Conservation (phyloP, 2,113 vertebrate genomes). For the Phoxinus phoxinus region DNA sequence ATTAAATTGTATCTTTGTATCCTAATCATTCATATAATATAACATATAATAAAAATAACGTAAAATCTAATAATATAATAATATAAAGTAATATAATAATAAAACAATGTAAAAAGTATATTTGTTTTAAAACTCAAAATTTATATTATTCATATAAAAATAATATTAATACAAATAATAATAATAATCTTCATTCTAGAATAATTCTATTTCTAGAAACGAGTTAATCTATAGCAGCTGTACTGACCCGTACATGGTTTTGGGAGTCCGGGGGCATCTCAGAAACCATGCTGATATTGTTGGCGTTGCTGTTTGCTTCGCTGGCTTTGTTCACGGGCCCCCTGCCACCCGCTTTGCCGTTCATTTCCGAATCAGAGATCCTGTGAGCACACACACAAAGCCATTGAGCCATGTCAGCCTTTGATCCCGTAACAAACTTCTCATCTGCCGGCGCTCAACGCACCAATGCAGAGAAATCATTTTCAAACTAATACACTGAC, state of each 20-base stretch:
- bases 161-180: not conserved
- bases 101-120: not conserved
- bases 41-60: not conserved
- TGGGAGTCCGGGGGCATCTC: conserved; percentile 77
- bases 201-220: not conserved
- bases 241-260: conserved; percentile 80
- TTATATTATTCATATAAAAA: not conserved
- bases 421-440: not conserved
- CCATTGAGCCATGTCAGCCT: conserved; percentile 22
- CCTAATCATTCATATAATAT: not conserved
- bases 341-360: conserved; percentile 79
- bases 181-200: not conserved
- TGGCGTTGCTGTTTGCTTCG: conserved; percentile 76
- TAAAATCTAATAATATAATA: no score
- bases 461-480: conserved; percentile 10
- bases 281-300: conserved; percentile 84
- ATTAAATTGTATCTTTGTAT: not conserved
- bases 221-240: not conserved
- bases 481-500: conserved; percentile 27
- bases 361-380: conserved; percentile 83
- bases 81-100: not conserved
- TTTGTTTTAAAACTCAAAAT: not conserved
- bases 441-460: not conserved
- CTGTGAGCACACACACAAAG: conserved; percentile 53
- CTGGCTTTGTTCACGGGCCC: conserved; percentile 66